These are phyloP conservation scores for Tetranychus truncatus DNA, from an alignment of 2,888 invertebrate species.

Conservation along the genomic window DNA sequence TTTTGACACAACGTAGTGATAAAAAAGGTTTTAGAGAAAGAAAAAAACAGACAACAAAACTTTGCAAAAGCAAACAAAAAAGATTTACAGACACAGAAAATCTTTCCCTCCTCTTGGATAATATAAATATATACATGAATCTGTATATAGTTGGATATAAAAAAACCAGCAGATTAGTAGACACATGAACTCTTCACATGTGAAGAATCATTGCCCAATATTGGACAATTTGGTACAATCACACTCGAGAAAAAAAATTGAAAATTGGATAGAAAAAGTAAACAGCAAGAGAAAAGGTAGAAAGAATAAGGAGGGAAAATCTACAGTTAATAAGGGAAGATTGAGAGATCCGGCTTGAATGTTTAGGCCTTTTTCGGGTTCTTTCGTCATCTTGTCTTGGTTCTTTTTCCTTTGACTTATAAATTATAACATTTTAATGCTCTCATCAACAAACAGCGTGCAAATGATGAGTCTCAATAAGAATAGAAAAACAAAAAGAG, in stretches of 20 bases:
- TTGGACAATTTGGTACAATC: background rate
- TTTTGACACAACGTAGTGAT: background rate
- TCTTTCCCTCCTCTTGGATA: no score
- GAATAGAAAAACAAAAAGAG: background rate
- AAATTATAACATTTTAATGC: background rate
- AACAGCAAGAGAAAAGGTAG: slow-evolving; percentile 8
- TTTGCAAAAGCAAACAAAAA: background rate
- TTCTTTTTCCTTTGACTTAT: background rate
- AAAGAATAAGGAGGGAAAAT: background rate
- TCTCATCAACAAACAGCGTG: background rate
- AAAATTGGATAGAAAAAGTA: background rate
- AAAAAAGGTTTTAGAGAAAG: background rate
- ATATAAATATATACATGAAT: no score
- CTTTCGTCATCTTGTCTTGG: background rate
- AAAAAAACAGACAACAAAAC: background rate
- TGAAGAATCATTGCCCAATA: background rate
- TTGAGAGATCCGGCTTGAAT: background rate
- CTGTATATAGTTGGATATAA: no score
- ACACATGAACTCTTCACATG: background rate
- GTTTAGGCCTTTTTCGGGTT: background rate
- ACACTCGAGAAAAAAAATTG: background rate
- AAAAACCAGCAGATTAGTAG: no score
- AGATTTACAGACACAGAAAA: background rate
- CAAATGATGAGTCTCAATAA: background rate
- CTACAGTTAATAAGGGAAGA: no score